These are phyloP conservation scores for Drosophila azteca DNA, from an alignment of 1,140 invertebrate genomes.

Conservation along the genomic window DNA sequence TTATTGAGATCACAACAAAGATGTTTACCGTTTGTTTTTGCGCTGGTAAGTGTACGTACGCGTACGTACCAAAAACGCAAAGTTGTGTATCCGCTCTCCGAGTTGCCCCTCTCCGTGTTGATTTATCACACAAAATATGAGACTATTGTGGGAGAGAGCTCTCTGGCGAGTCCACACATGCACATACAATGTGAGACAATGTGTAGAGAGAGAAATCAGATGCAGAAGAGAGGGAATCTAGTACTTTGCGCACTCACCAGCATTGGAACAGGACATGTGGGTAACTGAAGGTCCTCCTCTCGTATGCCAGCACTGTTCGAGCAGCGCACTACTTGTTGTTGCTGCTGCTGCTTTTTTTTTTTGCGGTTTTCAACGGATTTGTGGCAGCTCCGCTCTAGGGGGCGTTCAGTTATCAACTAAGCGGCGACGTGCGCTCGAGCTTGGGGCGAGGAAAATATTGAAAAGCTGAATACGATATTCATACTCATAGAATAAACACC, in stretches of 20 bases:
- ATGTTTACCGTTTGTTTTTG: conserved; percentile 5
- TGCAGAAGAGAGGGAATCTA: background rate
- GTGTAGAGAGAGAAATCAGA: too few relatives aligned
- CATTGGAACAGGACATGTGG: background rate
- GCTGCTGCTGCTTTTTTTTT: background rate
- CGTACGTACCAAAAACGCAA: too few relatives aligned
- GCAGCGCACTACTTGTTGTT: too few relatives aligned
- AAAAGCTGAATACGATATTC: conserved; percentile 16
- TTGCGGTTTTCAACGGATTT: conserved; percentile 6
- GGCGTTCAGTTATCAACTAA: conserved; percentile 67
- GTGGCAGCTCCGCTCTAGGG: conserved; percentile 45
- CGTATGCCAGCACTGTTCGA: background rate
- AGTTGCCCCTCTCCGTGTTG: too few relatives aligned
- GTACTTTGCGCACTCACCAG: conserved; percentile 25
- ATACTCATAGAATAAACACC: conserved; percentile 25
- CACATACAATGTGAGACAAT: too few relatives aligned
- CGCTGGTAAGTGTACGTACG: background rate
- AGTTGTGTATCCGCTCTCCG: too few relatives aligned
- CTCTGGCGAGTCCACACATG: too few relatives aligned
- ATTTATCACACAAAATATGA: too few relatives aligned
- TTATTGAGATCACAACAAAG: conserved; percentile 24
- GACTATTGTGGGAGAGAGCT: too few relatives aligned
- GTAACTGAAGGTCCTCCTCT: background rate
- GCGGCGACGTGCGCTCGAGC: conserved; percentile 49
- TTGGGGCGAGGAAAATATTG: conserved; percentile 29